Percentiles rank a stretch among this genome's conserved stretches.
These are phyloP conservation scores for Blera fallax DNA, from an alignment of 2,888 invertebrate species.

Conservation along the genomic window DNA sequence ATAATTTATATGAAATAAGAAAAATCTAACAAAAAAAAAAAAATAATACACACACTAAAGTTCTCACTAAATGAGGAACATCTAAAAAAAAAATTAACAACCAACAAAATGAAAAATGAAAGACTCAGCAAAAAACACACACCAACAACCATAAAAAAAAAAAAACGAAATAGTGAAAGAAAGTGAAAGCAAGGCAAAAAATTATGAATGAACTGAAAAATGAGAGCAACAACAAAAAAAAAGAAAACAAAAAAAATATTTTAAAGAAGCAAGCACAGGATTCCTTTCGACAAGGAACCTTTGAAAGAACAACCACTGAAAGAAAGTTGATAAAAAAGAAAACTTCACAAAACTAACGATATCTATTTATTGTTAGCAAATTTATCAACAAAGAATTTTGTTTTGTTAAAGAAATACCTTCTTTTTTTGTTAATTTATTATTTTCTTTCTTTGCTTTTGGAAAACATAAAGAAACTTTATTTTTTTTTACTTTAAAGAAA, in stretches of 20 bases:
- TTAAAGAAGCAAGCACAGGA: conserved; percentile 36
- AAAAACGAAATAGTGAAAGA: conserved; percentile 23
- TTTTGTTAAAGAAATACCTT: conserved; percentile 36
- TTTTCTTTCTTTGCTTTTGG: conserved; percentile 11
- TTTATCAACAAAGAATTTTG: conserved; percentile 41
- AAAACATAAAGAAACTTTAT: conserved; percentile 3
- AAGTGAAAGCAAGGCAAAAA: conserved; percentile 46
- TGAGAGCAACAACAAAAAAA: conserved; percentile 38
- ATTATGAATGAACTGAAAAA: conserved; percentile 17
- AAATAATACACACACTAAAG: conserved; percentile 11
- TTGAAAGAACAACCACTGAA: conserved; percentile 16
- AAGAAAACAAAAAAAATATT: conserved; percentile 23
- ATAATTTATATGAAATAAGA: conserved; percentile 63
- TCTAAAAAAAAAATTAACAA: conserved; percentile 24
- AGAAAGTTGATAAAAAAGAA: conserved; percentile 32
- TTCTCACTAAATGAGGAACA: conserved; percentile 15
- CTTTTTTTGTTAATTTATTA: conserved; percentile 50
- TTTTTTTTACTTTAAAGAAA: conserved; percentile 53
- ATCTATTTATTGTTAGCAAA: conserved; percentile 55
- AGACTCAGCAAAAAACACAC: conserved; percentile 61
- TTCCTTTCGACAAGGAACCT: conserved; percentile 44
- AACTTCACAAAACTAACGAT: conserved; percentile 12
- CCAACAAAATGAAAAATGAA: conserved; percentile 31
- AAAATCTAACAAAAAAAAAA: conserved; percentile 36
- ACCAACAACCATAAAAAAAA: conserved; percentile 36